Conservation (phyloP, 2,888 invertebrate species). For the Macropis europaea region DNA sequence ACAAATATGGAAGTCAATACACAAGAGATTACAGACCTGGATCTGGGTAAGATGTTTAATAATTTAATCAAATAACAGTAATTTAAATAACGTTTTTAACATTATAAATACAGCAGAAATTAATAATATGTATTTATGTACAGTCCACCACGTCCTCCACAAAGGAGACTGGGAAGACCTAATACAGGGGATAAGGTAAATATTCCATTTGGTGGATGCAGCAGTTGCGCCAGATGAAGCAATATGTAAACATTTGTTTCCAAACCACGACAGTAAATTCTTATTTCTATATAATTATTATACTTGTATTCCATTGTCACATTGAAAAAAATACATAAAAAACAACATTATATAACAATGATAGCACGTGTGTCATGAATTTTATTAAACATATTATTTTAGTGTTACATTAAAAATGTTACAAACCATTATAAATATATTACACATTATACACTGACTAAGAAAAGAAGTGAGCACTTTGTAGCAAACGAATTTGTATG, state of each 20-base stretch:
- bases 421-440: constrained; percentile 52
- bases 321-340: not conserved
- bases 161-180: constrained; percentile 65
- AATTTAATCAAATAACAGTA: not conserved
- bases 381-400: constrained; percentile 52
- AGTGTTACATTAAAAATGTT: constrained; percentile 45
- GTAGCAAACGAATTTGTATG: constrained; percentile 21
- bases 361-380: not conserved
- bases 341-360: not conserved
- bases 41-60: constrained; percentile 58
- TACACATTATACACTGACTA: constrained; percentile 9
- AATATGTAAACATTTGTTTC: too few species aligned
- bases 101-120: not conserved
- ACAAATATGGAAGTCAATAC: constrained; percentile 48
- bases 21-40: constrained; percentile 64
- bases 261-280: not conserved
- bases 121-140: not conserved
- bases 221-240: constrained; percentile 62
- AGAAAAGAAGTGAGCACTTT: constrained; percentile 6
- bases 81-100: not conserved
- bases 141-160: constrained; percentile 66
- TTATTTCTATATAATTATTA: not conserved
- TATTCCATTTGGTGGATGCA: constrained; percentile 70
- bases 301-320: not conserved
- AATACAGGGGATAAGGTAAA: constrained; percentile 55